Evolutionary conservation across 2,797 vertebrate species (phyloP), one percentile per base, ranked within the genome.

Genomic region (Artibeus jamaicensis): DNA sequence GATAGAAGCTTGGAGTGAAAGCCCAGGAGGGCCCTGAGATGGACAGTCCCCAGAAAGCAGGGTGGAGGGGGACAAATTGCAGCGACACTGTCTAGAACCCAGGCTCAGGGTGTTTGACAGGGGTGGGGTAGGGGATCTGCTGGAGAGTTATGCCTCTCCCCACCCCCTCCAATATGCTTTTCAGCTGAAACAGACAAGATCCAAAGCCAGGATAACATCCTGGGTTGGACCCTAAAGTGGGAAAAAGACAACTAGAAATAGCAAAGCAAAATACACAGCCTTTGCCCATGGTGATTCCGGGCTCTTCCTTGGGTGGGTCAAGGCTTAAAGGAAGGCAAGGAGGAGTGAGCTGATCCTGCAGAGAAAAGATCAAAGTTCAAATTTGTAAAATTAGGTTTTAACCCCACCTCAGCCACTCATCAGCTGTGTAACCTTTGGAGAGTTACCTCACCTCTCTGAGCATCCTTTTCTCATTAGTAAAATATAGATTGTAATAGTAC

Each of bases 171-270:
- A 62, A 26, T 88, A 50, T 65, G 57, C 77, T 65, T 96, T 89
- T 77, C 85, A 89, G 34, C 62, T 62, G 76, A 91, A 62, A 84
- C 34, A 95, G n/a, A 92, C 46, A 77, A 74, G 86, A 68, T 62
- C 39, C 9, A 21, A 65, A 82, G 48, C 39, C 78, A 93, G 79
- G 15, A 24, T 95, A 65, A 50, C n/a, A 93, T 62, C 57, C 79
- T 44, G 32, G 39, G 5, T 37, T 93, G 6, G 82, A 70, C 42
- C 50, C 37, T 15, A 50, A 62, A 74, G 74, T 5, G 18, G 26
- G 14, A 77, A 32, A 71, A 71, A 76, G 22, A 68, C 71, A 37
- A 6, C 9, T 89, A 86, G 86, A 93, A 82, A 68, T 10, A 22
- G 19, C 34, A 48, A 55, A 68, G 37, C 53, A 34, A 77, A 94